These are phyloP conservation scores for Ammodramus savannarum DNA, from an alignment of 2,113 vertebrate genomes.

Conservation along the genomic window DNA sequence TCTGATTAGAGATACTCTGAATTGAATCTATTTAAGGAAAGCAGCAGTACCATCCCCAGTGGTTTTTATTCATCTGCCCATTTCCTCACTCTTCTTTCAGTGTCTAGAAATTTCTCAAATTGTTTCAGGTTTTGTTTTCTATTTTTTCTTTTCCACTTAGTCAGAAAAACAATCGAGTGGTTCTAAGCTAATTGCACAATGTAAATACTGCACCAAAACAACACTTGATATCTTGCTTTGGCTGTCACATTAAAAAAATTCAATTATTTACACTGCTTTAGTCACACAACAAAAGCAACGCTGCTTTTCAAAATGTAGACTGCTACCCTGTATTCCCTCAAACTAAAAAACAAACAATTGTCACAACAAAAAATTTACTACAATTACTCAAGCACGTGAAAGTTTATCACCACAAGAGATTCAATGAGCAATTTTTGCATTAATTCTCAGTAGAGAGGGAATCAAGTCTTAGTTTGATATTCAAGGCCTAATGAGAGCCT, in stretches of 20 bases:
- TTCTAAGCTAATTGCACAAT: conserved; percentile 8
- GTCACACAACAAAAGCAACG: neutral
- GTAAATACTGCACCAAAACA: neutral
- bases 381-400: neutral
- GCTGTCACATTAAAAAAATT: conserved; percentile 12
- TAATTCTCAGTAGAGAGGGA: neutral
- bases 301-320: neutral
- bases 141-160: neutral
- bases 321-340: neutral
- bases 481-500: neutral
- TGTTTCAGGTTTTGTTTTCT: neutral
- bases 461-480: neutral
- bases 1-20: neutral
- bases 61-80: neutral
- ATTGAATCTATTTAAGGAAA: neutral
- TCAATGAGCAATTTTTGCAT: neutral
- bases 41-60: neutral
- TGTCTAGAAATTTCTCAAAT: neutral
- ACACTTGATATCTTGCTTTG: conserved; percentile 10
- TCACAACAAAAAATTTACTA: neutral
- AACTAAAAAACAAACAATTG: neutral
- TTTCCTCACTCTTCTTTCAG: neutral
- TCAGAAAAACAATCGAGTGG: neutral
- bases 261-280: conserved; percentile 26
- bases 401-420: neutral